A percentile compares a stretch with the other conserved stretches of the same genome.
Conservation (phyloP, 2,113 vertebrate genomes). For the Takifugu flavidus region DNA sequence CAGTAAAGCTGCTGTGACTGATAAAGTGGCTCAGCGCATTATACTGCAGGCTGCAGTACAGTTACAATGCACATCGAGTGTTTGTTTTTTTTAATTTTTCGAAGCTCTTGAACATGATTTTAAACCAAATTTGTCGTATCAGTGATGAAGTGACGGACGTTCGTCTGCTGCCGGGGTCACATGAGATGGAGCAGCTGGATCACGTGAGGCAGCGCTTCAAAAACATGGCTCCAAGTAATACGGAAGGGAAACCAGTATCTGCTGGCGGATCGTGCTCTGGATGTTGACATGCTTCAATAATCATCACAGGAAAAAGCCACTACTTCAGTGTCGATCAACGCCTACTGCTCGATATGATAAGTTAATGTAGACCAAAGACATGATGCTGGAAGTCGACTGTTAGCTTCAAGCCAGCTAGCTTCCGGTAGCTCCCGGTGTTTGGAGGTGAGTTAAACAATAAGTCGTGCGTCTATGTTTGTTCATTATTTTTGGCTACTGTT, state of each 20-base stretch:
- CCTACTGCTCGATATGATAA: not conserved
- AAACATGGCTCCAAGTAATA: slow-evolving; percentile 71
- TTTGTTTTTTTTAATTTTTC: not conserved
- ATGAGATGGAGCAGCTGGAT: slow-evolving; percentile 52
- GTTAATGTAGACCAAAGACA: not conserved
- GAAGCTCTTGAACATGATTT: too few species aligned
- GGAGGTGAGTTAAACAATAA: slow-evolving; percentile 33
- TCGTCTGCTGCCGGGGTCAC: slow-evolving; percentile 27
- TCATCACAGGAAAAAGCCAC: slow-evolving; percentile 9
- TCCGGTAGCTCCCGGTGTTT: slow-evolving; percentile 46
- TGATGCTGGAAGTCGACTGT: slow-evolving; percentile 26
- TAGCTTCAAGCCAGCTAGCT: slow-evolving; percentile 49
- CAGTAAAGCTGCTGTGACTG: too few species aligned
- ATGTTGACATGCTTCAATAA: slow-evolving; percentile 3
- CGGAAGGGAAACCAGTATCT: slow-evolving; percentile 42
- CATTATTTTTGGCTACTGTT: not conserved
- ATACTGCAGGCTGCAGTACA: too few species aligned
- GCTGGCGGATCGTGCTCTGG: slow-evolving; percentile 11
- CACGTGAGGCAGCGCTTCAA: slow-evolving; percentile 68
- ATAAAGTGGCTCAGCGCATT: too few species aligned
- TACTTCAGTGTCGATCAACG: not conserved
- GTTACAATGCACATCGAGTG: not conserved
- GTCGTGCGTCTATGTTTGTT: not conserved
- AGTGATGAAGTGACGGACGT: not conserved
- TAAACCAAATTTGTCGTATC: not conserved